Base-by-base conservation (phyloP, 2,888 invertebrate species). In the Cephus pygmeus region DNA sequence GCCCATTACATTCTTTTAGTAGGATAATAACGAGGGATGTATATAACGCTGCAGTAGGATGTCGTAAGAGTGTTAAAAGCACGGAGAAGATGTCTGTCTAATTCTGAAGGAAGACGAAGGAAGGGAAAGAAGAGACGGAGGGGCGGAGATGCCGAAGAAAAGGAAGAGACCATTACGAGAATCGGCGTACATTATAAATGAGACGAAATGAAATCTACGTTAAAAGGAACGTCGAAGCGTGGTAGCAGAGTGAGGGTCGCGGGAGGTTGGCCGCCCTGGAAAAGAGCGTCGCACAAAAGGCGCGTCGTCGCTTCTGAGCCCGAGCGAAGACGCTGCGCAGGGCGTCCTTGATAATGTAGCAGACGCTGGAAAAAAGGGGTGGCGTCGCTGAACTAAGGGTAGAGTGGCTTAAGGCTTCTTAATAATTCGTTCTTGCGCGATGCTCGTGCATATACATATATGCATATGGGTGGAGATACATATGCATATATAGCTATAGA, bases 321-420 rank as follows among this genome's bases (percentile, higher is more conserved):
- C 56, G 23, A 56, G 56, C 56, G 56, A 56, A 23, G 56, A 56
- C 56, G 56, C 56, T 56, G 83, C 82, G 81, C 82, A 85, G 76
- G 80, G 80, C 80, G 79, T 82, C 84, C 84, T 87, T 87, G 88
- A 85, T 88, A 88, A 88, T 87, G 85, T 84, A 87, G 85, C 85
- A 82, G 82, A 81, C 85, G 82, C 81, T 56, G 56, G 56, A 56
- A 56, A 56, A 56, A 56, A 56, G 56, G 23, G 56, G 23, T 56
- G 56, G 56, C 56, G 56, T 23, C 56, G 56, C 6, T 56, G 23
- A 56, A 15, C 56, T 81, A 83, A 31, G 71, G 71, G 34, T 31
- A 86, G 87, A 88, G 86, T 87, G 85, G 85, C 87, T 89, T 86
- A 84, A 85, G 84, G 83, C 84, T 85, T 88, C 87, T 88, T 88